Base-by-base conservation (phyloP, 2,113 vertebrate genomes). In the Serinus canaria region DNA sequence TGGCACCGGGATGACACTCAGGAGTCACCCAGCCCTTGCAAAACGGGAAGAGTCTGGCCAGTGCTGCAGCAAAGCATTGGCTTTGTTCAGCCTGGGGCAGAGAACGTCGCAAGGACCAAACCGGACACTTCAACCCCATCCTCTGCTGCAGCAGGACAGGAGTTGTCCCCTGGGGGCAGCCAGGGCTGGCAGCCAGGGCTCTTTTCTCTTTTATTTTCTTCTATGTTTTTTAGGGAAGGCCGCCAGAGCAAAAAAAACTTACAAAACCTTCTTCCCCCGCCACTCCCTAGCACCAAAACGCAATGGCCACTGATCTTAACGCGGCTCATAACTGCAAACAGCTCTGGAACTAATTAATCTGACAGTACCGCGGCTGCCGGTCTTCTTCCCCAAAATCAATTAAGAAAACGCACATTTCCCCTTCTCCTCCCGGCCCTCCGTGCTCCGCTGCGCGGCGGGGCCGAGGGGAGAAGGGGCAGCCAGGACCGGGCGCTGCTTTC, bases 311-410 rank as follows among this genome's bases (percentile, higher is more conserved):
- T 47, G 68, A 68, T 73, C 67, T 91, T 85, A 58, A 50, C 3
- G 37, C 72, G 80, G 79, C 83, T 96, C 89, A 53, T 89, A 92
- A 83, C 88, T 79, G 90, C 81, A 91, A 88, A 94, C 31, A 72
- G 90, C 82, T 82, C 72, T 92, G 93, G 53, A 92, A 89, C 94
- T 78, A 94, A 92, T 95, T 96, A 90, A 96, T 94, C 74, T 87
- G 93, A 83, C 91, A 85, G 89, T 60, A 56, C 44, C 2, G 64
- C 3, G 60, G 74, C 82, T 64, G 87, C 73, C 49, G 66, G 84
- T 68, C 77, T 95, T 47, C 87, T 73, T 50, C 84, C 80, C 89
- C 92, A 80, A 92, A 96, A 96, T 97, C 96, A 93, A 93, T 97
- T 94, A 95, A 86, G 95, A 92, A 70, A 95, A 83, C 13, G 44